A percentile compares a stretch with the other conserved stretches of the same genome.
These are phyloP conservation scores for Protodeltote pygarga DNA, from an alignment of 2,888 invertebrate genomes.

Conservation along the genomic window DNA sequence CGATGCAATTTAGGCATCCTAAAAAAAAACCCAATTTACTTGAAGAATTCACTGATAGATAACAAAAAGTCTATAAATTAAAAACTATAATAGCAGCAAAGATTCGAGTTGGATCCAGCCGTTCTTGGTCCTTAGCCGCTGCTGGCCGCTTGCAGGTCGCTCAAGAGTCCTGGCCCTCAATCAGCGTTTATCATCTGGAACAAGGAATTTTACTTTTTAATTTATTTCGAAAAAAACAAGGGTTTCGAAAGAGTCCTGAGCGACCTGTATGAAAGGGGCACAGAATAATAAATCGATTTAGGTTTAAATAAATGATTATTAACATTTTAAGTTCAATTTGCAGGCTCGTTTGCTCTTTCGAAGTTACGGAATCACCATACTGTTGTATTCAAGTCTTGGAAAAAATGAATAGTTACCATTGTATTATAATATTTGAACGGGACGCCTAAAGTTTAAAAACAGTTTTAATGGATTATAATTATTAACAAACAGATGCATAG, in stretches of 20 bases:
- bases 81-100: conserved; percentile 34
- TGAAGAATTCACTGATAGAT: conserved; percentile 4
- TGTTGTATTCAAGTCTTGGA: no score
- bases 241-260: conserved; percentile 75
- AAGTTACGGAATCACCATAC: no score
- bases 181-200: conserved; percentile 85
- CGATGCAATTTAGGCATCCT: no score
- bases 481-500: no score
- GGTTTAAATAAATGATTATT: no score
- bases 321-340: conserved; percentile 3
- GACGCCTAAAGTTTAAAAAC: no score
- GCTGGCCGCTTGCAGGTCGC: conserved; percentile 71
- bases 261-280: conserved; percentile 69
- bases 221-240: conserved; percentile 60
- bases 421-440: no score
- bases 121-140: conserved; percentile 33
- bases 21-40: no score
- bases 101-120: conserved; percentile 45
- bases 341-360: neutral
- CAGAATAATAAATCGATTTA: conserved; percentile 18
- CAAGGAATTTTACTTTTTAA: conserved; percentile 83
- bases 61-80: conserved; percentile 22
- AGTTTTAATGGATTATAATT: no score
- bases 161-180: conserved; percentile 82
- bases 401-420: no score